Evolutionary conservation across 2,888 invertebrate species (phyloP).

Genomic region (Idaea aversata): DNA sequence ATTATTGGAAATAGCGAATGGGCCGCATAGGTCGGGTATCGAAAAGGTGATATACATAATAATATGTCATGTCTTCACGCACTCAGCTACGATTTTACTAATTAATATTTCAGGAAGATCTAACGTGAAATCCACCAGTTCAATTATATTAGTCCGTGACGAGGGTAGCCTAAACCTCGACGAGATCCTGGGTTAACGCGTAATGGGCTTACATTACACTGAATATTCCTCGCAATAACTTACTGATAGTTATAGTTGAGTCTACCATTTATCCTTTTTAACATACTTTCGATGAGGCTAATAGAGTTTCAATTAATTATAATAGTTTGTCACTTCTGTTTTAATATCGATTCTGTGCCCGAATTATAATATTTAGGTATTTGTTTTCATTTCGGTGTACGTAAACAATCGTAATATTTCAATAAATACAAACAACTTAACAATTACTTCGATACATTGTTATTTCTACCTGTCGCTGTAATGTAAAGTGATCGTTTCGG

Average conservation of each 20-base stretch:
- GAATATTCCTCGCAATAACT: constrained; percentile 18
- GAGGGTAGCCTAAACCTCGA: constrained; percentile 29
- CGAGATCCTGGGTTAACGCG: constrained; percentile 27
- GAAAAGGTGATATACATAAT: constrained; percentile 8
- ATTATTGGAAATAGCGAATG: background rate
- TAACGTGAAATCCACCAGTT: constrained; percentile 18
- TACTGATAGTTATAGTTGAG: constrained; percentile 8
- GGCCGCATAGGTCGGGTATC: background rate
- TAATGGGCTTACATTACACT: constrained; percentile 21
- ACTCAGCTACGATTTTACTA: constrained; percentile 17
- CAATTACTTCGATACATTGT: background rate
- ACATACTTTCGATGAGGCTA: background rate
- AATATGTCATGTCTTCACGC: constrained; percentile 14
- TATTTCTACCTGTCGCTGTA: background rate
- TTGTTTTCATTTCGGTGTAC: background rate
- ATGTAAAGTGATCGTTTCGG: constrained; percentile 16
- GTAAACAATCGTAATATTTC: background rate
- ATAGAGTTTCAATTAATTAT: too few species aligned
- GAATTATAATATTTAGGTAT: background rate
- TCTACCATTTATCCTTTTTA: constrained; percentile 1
- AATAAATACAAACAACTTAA: background rate
- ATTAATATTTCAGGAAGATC: constrained; percentile 26
- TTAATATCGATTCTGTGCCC: background rate
- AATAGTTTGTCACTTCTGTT: background rate
- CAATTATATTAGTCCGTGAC: constrained; percentile 32